These are phyloP conservation scores for Mylabris phalerata DNA, from an alignment of 1,140 invertebrate genomes.

Conservation along the genomic window DNA sequence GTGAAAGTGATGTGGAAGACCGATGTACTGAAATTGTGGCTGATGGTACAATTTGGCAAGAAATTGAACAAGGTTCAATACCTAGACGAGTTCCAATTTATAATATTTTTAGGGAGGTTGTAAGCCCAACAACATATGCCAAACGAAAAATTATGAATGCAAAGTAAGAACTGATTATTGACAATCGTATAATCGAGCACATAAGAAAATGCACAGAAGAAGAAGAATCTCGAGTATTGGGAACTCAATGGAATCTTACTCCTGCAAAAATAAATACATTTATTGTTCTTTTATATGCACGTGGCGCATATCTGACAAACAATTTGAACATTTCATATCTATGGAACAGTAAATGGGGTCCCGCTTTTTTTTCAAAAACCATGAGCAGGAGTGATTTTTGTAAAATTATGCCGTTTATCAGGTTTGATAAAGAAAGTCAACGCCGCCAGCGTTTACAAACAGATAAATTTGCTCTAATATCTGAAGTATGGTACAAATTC, in stretches of 20 bases:
- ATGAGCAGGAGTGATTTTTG: constrained; percentile 31
- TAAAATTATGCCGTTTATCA: constrained; percentile 37
- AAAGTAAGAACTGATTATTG: constrained; percentile 29
- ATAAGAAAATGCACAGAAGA: constrained; percentile 1
- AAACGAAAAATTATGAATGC: background rate
- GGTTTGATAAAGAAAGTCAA: constrained; percentile 35
- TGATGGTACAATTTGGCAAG: too few relatives aligned
- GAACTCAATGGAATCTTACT: constrained; percentile 24
- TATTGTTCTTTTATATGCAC: constrained; percentile 33
- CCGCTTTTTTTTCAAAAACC: constrained; percentile 28
- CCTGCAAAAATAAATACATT: constrained; percentile 29
- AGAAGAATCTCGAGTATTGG: constrained; percentile 24
- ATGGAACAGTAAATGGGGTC: constrained; percentile 23
- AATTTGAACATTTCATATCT: constrained; percentile 22
- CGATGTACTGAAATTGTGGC: too few relatives aligned
- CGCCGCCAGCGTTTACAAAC: constrained; percentile 29
- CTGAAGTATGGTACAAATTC: constrained; percentile 38
- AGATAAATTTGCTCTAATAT: constrained; percentile 38
- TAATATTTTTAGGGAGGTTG: background rate
- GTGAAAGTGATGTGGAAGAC: too few relatives aligned
- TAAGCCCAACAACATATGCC: background rate
- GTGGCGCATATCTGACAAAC: constrained; percentile 30
- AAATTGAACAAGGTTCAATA: too few relatives aligned
- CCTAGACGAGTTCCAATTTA: too few relatives aligned
- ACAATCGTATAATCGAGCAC: constrained; percentile 22